phyloP scores from a whole-genome alignment of 2,888 invertebrate genomes.

The Conops quadrifasciatus region DNA sequence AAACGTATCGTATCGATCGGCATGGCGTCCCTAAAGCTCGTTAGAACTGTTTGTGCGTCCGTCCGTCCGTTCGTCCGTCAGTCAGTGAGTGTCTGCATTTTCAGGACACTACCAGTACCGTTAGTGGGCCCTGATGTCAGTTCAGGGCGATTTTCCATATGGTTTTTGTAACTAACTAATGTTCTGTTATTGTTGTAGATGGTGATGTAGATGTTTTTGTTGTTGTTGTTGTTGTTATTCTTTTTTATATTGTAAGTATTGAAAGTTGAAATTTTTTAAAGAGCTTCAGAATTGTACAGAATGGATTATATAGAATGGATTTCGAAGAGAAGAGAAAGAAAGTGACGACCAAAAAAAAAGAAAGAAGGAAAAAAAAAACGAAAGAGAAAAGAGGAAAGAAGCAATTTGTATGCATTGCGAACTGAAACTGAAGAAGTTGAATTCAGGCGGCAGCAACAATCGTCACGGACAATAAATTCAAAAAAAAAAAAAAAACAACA shows the following conservation, averaged over 20 bases:
- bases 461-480: neutral
- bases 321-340: too few relatives aligned
- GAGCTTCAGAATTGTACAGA: too few relatives aligned
- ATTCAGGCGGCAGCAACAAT: slow-evolving; percentile 34
- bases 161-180: too few relatives aligned
- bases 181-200: too few relatives aligned
- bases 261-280: too few relatives aligned
- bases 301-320: too few relatives aligned
- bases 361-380: neutral
- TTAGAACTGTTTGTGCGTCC: too few relatives aligned
- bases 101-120: neutral
- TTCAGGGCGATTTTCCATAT: too few relatives aligned
- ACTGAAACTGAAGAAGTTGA: neutral
- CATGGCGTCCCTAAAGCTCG: too few relatives aligned
- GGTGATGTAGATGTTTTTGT: neutral
- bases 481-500: neutral
- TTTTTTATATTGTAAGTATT: neutral
- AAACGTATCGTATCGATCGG: neutral
- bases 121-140: neutral
- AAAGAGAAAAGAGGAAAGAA: neutral
- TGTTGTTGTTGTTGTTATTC: slow-evolving; percentile 6
- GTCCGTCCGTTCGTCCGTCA: neutral
- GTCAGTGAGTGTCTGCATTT: neutral
- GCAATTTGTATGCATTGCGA: slow-evolving; percentile 1
- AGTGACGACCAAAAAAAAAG: slow-evolving; percentile 2